A percentile compares a stretch with the other conserved stretches of the same genome.
Evolutionary conservation across 2,797 vertebrate genomes (phyloP).

Genomic region (Scolopax rusticola): DNA sequence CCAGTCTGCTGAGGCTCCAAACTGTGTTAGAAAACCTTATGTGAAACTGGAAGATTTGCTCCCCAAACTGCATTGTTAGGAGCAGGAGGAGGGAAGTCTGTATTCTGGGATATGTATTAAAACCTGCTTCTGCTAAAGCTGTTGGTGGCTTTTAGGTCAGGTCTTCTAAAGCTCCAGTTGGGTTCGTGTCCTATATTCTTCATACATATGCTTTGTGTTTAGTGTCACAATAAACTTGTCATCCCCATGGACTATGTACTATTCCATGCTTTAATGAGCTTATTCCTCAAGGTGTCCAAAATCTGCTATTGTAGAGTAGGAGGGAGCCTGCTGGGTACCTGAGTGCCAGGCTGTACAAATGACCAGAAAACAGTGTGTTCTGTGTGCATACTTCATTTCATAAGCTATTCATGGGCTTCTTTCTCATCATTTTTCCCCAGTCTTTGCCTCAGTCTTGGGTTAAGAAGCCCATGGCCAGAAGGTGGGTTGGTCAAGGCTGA

Average conservation of each 20-base stretch:
- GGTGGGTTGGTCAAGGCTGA: too few species aligned
- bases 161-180: neutral
- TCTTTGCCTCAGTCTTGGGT: neutral
- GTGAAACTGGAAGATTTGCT: neutral
- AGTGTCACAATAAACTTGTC: neutral
- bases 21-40: neutral
- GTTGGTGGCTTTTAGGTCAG: neutral
- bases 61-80: too few species aligned
- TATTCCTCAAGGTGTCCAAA: neutral
- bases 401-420: neutral
- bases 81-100: neutral
- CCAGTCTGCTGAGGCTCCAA: neutral
- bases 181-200: neutral
- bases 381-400: fast-evolving
- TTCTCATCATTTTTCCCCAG: neutral
- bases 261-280: neutral
- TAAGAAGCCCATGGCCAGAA: neutral
- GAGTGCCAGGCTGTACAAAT: neutral
- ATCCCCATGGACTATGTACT: neutral
- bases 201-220: neutral
- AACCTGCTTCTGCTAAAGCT: neutral
- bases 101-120: neutral
- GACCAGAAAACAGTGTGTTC: too few species aligned
- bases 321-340: neutral
- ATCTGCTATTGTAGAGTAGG: neutral